phyloP scores from a whole-genome alignment of 2,888 invertebrate species.

The Parnassius mnemosyne region DNA sequence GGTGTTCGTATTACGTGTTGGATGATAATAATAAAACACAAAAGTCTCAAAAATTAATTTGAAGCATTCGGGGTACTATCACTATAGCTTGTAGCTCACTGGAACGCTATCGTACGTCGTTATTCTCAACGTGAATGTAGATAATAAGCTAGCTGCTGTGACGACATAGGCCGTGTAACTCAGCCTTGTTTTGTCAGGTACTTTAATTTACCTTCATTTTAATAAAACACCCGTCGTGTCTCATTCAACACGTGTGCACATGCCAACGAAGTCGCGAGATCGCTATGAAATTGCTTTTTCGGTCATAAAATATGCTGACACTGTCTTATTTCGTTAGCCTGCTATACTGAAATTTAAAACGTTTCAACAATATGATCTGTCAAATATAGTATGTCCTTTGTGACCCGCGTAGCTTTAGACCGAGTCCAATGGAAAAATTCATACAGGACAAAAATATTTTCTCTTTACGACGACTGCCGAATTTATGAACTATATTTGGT shows the following conservation, averaged over 20 bases:
- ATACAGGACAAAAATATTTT: too few species aligned
- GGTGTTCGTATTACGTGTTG: too few species aligned
- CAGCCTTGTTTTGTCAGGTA: conserved; percentile 25
- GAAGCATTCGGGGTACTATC: too few species aligned
- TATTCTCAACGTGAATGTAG: not conserved
- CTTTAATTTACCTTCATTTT: conserved; percentile 32
- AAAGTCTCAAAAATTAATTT: too few species aligned
- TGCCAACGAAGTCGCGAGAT: conserved; percentile 20
- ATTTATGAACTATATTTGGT: too few species aligned
- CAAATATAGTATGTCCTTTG: conserved; percentile 9
- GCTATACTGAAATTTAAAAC: conserved; percentile 18
- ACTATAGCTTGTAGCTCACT: not conserved
- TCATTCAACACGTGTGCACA: conserved; percentile 34
- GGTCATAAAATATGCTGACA: conserved; percentile 35
- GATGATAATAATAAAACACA: too few species aligned
- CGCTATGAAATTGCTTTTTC: conserved; percentile 36
- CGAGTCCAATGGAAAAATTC: not conserved
- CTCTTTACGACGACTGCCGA: too few species aligned
- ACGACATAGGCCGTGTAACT: conserved; percentile 16
- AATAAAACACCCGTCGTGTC: conserved; percentile 35
- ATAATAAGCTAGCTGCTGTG: conserved; percentile 8
- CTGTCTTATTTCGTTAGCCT: conserved; percentile 26
- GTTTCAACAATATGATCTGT: conserved; percentile 14
- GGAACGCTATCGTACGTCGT: conserved; percentile 14
- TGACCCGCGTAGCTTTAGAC: not conserved